These are phyloP conservation scores for Cancer borealis DNA, from an alignment of 2,888 invertebrate genomes.

Conservation along the genomic window DNA sequence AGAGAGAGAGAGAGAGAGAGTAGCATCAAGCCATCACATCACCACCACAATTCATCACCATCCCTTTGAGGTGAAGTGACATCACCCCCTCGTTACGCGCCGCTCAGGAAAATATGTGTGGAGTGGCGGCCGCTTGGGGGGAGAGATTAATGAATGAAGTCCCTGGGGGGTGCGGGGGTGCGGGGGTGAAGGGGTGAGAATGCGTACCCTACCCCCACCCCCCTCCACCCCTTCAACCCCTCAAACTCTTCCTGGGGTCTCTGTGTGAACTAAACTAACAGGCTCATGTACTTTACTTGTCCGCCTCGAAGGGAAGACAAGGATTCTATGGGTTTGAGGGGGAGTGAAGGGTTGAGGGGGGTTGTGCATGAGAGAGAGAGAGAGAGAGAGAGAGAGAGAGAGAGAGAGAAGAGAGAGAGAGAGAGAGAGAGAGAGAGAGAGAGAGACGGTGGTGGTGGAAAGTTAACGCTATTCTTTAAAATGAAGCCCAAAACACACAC, in stretches of 20 bases:
- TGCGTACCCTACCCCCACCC: not conserved
- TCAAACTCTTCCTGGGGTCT: no score
- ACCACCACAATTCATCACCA: not conserved
- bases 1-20: not conserved
- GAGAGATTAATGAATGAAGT: slow-evolving; percentile 15
- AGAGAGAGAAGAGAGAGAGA: no score
- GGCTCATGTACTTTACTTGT: not conserved
- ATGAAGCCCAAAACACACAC: not conserved
- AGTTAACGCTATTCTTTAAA: not conserved
- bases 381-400: not conserved
- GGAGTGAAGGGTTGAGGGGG: not conserved
- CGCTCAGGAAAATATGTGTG: slow-evolving; percentile 17
- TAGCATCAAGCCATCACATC: not conserved
- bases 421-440: slow-evolving; percentile 12
- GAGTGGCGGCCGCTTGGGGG: not conserved
- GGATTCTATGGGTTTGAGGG: not conserved
- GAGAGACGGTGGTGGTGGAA: not conserved
- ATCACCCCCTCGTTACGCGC: not conserved
- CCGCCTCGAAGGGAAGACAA: not conserved
- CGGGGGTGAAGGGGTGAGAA: not conserved
- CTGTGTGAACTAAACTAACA: no score
- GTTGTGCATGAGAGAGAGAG: not conserved
- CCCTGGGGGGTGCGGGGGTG: not conserved
- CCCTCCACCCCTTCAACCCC: not conserved
- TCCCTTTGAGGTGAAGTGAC: not conserved